Conservation (phyloP, 2,888 invertebrate genomes). For the Pterostichus madidus region DNA sequence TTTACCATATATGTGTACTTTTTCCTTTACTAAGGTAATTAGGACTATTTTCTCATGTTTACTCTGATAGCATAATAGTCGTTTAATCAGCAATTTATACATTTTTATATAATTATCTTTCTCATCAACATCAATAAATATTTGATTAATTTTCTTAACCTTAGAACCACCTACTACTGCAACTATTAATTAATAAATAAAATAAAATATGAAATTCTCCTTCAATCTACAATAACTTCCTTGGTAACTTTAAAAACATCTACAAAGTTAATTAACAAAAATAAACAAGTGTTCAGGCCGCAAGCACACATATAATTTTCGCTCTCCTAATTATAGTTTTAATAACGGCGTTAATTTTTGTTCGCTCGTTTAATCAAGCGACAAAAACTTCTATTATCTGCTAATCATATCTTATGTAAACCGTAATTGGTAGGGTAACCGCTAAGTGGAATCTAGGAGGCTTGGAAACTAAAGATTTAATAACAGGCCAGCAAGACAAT, state of each 20-base stretch:
- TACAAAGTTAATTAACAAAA: constrained; percentile 49
- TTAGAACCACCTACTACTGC: constrained; percentile 9
- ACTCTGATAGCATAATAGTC: too few species aligned
- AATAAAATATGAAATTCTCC: constrained; percentile 4
- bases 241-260: not conserved
- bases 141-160: not conserved
- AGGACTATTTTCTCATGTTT: too few species aligned
- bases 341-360: constrained; percentile 50
- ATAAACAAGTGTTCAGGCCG: constrained; percentile 1
- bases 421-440: constrained; percentile 49
- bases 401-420: constrained; percentile 44
- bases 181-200: constrained; percentile 26
- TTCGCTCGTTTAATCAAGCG: constrained; percentile 42
- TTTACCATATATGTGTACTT: too few species aligned
- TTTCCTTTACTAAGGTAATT: too few species aligned
- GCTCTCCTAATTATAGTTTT: constrained; percentile 52
- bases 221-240: constrained; percentile 1
- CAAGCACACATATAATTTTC: constrained; percentile 41
- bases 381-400: constrained; percentile 48
- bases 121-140: not conserved
- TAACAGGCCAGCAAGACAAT: constrained; percentile 39
- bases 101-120: too few species aligned
- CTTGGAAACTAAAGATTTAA: constrained; percentile 46
- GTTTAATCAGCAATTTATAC: too few species aligned
- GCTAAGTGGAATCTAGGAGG: constrained; percentile 39